Conservation (phyloP, 2,888 invertebrate species). For the Polymixis flavicincta region DNA sequence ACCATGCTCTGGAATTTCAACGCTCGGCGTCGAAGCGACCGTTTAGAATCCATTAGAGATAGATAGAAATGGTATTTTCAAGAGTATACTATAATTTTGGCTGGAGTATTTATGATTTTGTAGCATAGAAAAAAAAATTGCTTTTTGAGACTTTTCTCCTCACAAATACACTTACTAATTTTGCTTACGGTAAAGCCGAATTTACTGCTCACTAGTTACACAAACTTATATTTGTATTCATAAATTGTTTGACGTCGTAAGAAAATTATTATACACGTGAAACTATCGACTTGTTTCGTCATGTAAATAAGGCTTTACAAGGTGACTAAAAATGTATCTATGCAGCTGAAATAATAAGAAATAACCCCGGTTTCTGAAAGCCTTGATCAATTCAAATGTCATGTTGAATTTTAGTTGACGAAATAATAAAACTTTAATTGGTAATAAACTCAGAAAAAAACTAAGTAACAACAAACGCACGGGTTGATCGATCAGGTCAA, state of each 20-base stretch:
- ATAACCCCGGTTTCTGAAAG: neutral
- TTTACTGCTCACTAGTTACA: neutral
- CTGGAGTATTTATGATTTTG: neutral
- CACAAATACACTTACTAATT: neutral
- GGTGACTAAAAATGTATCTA: no score
- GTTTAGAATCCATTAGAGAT: no score
- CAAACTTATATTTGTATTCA: neutral
- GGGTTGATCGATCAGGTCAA: no score
- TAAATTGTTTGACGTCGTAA: neutral
- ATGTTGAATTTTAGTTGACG: neutral
- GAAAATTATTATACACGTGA: neutral
- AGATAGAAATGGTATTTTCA: no score
- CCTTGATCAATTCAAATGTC: neutral
- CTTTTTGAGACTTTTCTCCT: neutral
- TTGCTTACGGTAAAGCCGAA: neutral
- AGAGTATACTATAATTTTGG: neutral
- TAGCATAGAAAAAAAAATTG: neutral
- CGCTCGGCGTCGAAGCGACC: no score
- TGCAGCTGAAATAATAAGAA: neutral
- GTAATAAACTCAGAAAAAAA: neutral
- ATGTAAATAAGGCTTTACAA: neutral
- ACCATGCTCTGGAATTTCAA: no score
- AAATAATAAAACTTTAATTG: neutral
- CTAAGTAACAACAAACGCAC: no score
- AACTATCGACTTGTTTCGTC: neutral